These are phyloP conservation scores for Ashinkailepas kermadecensis DNA, from an alignment of 2,888 invertebrate genomes.

Conservation along the genomic window DNA sequence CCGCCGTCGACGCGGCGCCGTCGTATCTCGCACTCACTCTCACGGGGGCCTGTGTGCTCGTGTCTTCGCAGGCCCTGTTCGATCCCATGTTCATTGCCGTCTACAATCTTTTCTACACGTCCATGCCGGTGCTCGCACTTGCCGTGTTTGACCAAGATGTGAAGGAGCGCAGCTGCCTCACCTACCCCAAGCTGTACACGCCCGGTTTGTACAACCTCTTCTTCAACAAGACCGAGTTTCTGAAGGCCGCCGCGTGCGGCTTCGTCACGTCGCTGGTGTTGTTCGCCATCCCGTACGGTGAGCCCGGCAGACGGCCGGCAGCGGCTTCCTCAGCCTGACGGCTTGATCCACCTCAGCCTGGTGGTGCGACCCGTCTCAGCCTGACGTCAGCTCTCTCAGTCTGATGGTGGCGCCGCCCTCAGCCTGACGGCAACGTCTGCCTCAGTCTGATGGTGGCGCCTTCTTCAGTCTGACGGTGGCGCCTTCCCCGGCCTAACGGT, in stretches of 20 bases:
- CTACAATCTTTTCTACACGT: slow-evolving; percentile 98
- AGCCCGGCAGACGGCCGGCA: slow-evolving; percentile 21
- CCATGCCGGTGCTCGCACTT: slow-evolving; percentile 90
- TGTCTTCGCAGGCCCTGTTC: slow-evolving; percentile 79
- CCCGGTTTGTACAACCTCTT: slow-evolving; percentile 89
- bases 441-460: too few relatives aligned
- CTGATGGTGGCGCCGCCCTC: too few relatives aligned
- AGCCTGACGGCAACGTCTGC: too few relatives aligned
- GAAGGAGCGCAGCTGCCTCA: slow-evolving; percentile 73
- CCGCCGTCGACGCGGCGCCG: too few relatives aligned
- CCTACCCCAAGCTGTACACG: slow-evolving; percentile 89
- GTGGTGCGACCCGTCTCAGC: too few relatives aligned
- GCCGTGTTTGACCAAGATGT: slow-evolving; percentile 94
- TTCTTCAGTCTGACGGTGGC: too few relatives aligned
- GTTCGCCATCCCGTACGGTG: slow-evolving; percentile 93
- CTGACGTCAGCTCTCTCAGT: too few relatives aligned
- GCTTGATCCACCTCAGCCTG: too few relatives aligned
- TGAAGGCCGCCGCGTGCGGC: slow-evolving; percentile 91
- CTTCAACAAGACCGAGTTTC: slow-evolving; percentile 95
- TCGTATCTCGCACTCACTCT: background rate
- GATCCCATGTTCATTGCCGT: slow-evolving; percentile 99
- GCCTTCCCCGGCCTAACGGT: too few relatives aligned
- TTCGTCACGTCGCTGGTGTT: slow-evolving; percentile 91
- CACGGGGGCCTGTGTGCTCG: background rate
- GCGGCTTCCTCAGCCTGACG: too few relatives aligned